Percentiles rank a stretch among this genome's conserved stretches.
phyloP scores from a whole-genome alignment of 2,113 vertebrate species.

The Nematolebias whitei region DNA sequence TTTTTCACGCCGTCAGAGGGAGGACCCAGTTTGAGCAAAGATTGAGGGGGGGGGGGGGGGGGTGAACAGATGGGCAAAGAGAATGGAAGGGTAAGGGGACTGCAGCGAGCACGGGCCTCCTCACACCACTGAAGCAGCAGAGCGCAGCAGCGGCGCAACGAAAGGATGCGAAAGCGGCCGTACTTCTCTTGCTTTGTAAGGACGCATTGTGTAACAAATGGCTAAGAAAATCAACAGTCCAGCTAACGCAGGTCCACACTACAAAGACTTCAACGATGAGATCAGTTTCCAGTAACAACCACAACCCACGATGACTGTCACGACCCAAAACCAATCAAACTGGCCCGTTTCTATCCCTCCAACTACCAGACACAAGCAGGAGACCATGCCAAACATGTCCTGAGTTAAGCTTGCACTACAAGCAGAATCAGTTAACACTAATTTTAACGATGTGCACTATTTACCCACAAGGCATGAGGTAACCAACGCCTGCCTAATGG shows the following conservation, averaged over 20 bases:
- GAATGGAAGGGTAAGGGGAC: constrained; percentile 51
- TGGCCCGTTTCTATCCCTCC: constrained; percentile 43
- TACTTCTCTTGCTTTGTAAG: constrained; percentile 48
- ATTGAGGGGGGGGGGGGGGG: constrained; percentile 35
- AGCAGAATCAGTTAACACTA: constrained; percentile 78
- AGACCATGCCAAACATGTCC: constrained; percentile 70
- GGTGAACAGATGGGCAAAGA: constrained; percentile 54
- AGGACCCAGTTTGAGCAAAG: constrained; percentile 58
- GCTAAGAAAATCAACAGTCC: constrained; percentile 51
- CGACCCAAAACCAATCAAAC: constrained; percentile 43
- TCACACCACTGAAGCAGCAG: constrained; percentile 57
- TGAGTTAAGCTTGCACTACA: constrained; percentile 77
- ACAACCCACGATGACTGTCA: constrained; percentile 50
- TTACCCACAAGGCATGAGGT: constrained; percentile 61
- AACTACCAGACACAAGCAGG: constrained; percentile 57
- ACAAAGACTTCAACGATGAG: constrained; percentile 16
- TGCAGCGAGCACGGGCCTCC: constrained; percentile 57
- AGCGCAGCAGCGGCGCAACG: constrained; percentile 53
- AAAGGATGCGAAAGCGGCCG: constrained; percentile 30
- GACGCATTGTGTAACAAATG: constrained; percentile 57
- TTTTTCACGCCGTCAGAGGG: constrained; percentile 63
- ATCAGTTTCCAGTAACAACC: constrained; percentile 47
- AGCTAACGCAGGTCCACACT: constrained; percentile 46
- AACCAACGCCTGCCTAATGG: constrained; percentile 60
- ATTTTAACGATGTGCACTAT: constrained; percentile 78